Base-by-base conservation (phyloP, 2,113 vertebrate genomes). In the Leiothrix lutea region DNA sequence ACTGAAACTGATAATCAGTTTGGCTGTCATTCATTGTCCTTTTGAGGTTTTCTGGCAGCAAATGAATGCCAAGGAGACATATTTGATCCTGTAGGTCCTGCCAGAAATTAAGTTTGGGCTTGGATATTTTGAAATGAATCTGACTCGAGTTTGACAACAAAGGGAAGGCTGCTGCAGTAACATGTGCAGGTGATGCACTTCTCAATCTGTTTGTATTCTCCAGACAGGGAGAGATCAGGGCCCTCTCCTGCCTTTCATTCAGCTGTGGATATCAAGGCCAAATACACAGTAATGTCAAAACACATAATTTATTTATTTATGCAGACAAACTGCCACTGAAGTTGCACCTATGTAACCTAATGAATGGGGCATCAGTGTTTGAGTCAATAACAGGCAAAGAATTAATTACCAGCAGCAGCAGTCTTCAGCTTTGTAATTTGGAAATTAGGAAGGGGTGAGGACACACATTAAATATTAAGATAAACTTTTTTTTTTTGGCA, bases 1-100 rank as follows among this genome's bases (percentile, higher is more conserved):
- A 15, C 81, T 91, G 92, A 92, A 97, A 96, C 83, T 89, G 93
- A 90, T 98, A 96, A 96, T 95, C 91, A 94, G 33, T 96, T 97
- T 95, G 80, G 80, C 95, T 98, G 96, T 96, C 97, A 94, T 97
- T 97, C 94, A 94, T 95, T 95, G 87, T 74, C 86, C 95, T 97
- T 97, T 95, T 62, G 95, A 97, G 90, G 44, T 77, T 97, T 96
- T 73, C 86, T 89, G 26, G 15, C 81, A 96, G 90, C 61, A 91
- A 80, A 92, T 71, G 88, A 95, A 85, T 96, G 94, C 95, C 96
- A 96, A 95, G 65, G 93, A 97, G 92, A 93, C 93, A 88, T 42
- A 95, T 91, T 93, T 88, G 95, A 95, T 95, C 81, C 86, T 93
- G 83, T 36, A 80, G 86, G 93, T 92, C 78, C 54, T 96, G 97